A percentile compares a stretch with the other conserved stretches of the same genome.
phyloP scores from a whole-genome alignment of 2,888 invertebrate genomes.

The Polydesmus complanatus region DNA sequence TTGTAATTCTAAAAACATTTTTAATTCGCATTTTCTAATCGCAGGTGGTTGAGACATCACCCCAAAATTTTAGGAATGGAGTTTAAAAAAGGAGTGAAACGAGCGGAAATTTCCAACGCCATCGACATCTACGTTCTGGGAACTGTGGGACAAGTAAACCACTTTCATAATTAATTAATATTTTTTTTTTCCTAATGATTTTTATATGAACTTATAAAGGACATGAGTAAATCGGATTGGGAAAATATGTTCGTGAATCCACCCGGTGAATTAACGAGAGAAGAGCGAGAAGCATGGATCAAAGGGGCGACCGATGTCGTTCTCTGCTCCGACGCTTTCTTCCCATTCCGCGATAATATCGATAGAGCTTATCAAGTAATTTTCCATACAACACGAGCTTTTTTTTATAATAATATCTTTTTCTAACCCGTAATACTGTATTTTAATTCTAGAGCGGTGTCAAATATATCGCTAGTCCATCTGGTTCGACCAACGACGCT shows the following conservation, averaged over 20 bases:
- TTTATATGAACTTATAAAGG: slow-evolving; percentile 34
- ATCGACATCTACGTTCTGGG: slow-evolving; percentile 89
- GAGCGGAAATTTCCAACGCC: slow-evolving; percentile 87
- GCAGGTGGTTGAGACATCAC: slow-evolving; percentile 83
- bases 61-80: slow-evolving; percentile 67
- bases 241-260: slow-evolving; percentile 55
- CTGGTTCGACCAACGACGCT: slow-evolving; percentile 86
- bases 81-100: slow-evolving; percentile 69
- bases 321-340: slow-evolving; percentile 92
- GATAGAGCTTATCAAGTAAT: slow-evolving; percentile 75
- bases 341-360: slow-evolving; percentile 95
- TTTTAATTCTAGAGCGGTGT: slow-evolving; percentile 64
- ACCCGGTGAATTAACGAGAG: slow-evolving; percentile 53
- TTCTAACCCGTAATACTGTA: background rate
- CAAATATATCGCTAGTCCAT: slow-evolving; percentile 78
- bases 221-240: slow-evolving; percentile 64
- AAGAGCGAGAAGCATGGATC: slow-evolving; percentile 31
- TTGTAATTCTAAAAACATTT: background rate
- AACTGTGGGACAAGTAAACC: slow-evolving; percentile 53
- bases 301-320: slow-evolving; percentile 35
- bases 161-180: background rate
- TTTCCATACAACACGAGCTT: background rate
- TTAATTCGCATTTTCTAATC: slow-evolving; percentile 11
- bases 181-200: background rate
- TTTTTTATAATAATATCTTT: background rate